Percentiles rank a stretch among this genome's conserved stretches.
Evolutionary conservation across 2,797 vertebrate species (phyloP).

Genomic region (Apogon hyalosoma): DNA sequence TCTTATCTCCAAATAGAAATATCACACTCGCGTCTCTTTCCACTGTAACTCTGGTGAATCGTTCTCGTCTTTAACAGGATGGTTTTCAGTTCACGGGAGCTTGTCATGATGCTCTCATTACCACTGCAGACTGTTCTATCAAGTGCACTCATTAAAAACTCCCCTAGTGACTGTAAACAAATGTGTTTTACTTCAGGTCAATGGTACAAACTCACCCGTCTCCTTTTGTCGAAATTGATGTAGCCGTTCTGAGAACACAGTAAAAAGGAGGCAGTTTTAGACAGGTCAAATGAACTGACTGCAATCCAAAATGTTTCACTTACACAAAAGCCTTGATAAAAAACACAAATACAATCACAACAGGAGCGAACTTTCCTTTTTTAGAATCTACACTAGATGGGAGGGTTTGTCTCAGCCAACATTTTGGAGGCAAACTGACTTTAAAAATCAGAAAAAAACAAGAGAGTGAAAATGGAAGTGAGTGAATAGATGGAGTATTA

Average conservation of each 20-base stretch:
- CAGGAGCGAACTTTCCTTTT: too few relatives aligned
- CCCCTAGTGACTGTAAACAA: not conserved
- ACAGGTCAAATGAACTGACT: not conserved
- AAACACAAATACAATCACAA: too few relatives aligned
- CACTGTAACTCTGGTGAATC: not conserved
- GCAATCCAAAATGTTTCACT: too few relatives aligned
- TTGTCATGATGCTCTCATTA: slow-evolving; percentile 1
- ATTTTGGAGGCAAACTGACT: too few relatives aligned
- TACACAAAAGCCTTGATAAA: not conserved
- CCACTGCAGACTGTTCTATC: not conserved
- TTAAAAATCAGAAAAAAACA: too few relatives aligned
- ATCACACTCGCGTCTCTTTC: not conserved
- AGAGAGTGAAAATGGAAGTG: too few relatives aligned
- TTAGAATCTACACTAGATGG: too few relatives aligned
- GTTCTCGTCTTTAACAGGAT: not conserved
- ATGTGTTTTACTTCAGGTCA: not conserved
- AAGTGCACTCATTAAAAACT: not conserved
- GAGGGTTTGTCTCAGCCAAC: too few relatives aligned
- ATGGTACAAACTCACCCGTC: slow-evolving; percentile 84
- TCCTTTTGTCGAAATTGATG: slow-evolving; percentile 94
- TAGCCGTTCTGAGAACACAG: slow-evolving; percentile 88
- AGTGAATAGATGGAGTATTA: too few relatives aligned
- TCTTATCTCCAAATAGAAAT: slow-evolving; percentile 16
- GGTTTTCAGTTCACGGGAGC: not conserved
- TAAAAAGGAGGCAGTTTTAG: slow-evolving; percentile 19